Percentiles rank a stretch among this genome's conserved stretches.
Conservation (phyloP, 2,113 vertebrate genomes). For the Sapayoa aenigma region DNA sequence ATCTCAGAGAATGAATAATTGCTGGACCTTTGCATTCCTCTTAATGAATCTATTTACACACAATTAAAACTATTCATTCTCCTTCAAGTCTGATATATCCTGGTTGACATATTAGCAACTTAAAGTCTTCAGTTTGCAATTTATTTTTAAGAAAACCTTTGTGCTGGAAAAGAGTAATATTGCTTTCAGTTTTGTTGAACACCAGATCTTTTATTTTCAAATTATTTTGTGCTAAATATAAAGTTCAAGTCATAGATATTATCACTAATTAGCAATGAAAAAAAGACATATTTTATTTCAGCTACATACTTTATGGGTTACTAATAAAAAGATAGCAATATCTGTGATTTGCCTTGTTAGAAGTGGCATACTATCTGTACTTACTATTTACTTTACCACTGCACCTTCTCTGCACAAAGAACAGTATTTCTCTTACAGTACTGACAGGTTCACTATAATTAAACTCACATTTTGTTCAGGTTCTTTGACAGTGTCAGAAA, state of each 20-base stretch:
- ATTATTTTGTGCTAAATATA: not conserved
- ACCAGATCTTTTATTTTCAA: not conserved
- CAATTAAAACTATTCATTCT: conserved; percentile 59
- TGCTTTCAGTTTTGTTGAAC: not conserved
- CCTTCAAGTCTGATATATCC: conserved; percentile 24
- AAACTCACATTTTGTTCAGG: not conserved
- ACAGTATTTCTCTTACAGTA: not conserved
- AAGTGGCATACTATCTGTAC: not conserved
- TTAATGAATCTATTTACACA: conserved; percentile 48
- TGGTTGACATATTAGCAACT: not conserved
- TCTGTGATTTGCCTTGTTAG: not conserved
- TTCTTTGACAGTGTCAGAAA: not conserved
- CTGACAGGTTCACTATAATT: not conserved
- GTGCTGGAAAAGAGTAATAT: not conserved
- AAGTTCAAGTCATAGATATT: not conserved
- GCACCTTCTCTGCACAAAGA: not conserved
- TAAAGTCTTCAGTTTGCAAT: not conserved
- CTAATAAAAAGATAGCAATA: not conserved
- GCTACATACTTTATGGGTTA: not conserved
- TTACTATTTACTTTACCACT: not conserved
- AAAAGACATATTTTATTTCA: not conserved
- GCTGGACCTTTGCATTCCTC: conserved; percentile 34
- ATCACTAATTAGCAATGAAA: not conserved
- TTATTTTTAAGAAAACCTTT: not conserved
- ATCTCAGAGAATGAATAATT: conserved; percentile 41